Evolutionary conservation across 92 coral and sea anemone species (phyloP), one percentile per base, ranked within the genome.

Genomic region (Isaurus tuberculatus): DNA sequence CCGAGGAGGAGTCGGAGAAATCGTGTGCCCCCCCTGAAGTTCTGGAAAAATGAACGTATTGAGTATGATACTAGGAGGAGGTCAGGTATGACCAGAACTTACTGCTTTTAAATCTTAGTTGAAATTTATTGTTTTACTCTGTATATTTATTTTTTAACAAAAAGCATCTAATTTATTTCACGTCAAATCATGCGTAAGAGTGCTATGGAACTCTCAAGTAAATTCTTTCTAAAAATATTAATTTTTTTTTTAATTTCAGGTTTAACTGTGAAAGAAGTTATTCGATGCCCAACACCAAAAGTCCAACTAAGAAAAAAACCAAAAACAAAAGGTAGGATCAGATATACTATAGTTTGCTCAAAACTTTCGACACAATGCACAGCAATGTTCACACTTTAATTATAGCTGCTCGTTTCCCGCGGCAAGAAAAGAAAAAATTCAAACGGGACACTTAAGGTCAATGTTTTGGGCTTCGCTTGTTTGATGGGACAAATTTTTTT

Each of bases 1-100:
- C 65, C 86, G 0, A 81, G 98, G 65, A 85, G 95, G n/a, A 95
- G 98, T 65, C 91, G 92, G 8, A 75, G 98, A 64, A 84, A 92
- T 65, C 91, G 92, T 30, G 96, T 95, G 25, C 92, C 94, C 29
- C 88, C 94, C 1, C 75, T 95, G 65, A 86, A 95, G 57, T 95
- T 73, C 85, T 95, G 98, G 98, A 95, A 91, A 83, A 95, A 95
- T 42, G 98, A 95, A 79, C 83, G 94, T 65, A 93, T 95, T 27
- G 88, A 90, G n/a, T 95, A 95, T 72, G 98, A 91, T 33, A 30
- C 66, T 48, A 91, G 95, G 79, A 88, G 98, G 19, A 78, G 86
- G 55, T 95, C 98, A 28, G 98, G 98, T 95, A 17, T 22, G 22
- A 5, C 1, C 22, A 22, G 7, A n/a, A n/a, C 1, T 8, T 10